These are phyloP conservation scores for Epistrophe grossulariae DNA, from an alignment of 2,888 invertebrate genomes.

Conservation along the genomic window DNA sequence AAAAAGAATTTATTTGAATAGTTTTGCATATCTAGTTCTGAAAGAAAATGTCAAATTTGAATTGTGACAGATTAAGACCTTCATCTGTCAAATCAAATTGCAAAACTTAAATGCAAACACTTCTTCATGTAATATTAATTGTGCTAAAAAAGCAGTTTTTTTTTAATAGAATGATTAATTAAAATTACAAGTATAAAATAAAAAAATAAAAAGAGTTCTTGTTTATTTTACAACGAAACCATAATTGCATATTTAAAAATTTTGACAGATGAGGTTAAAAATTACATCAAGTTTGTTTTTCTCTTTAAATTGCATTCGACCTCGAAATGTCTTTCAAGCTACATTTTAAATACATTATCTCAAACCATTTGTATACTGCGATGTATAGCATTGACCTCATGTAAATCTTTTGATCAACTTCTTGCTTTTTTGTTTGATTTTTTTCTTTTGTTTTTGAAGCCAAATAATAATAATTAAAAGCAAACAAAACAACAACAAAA, in stretches of 20 bases:
- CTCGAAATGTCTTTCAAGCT: not conserved
- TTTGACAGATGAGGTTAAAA: not conserved
- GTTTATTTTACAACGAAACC: not conserved
- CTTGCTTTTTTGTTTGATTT: not conserved
- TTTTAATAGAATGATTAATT: too few species aligned
- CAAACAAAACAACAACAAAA: not conserved
- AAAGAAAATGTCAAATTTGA: too few species aligned
- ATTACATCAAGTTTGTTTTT: not conserved
- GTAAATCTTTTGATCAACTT: conserved; percentile 1
- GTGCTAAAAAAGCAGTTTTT: too few species aligned
- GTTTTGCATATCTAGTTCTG: too few species aligned
- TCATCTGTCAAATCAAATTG: too few species aligned
- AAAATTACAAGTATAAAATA: too few species aligned
- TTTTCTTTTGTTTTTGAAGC: conserved; percentile 1
- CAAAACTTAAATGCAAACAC: too few species aligned
- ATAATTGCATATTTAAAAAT: not conserved
- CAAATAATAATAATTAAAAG: conserved; percentile 3
- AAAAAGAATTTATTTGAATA: too few species aligned
- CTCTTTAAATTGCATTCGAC: not conserved
- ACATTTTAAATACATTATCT: not conserved
- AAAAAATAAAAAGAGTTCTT: too few species aligned
- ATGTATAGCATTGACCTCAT: conserved; percentile 7
- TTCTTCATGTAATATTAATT: too few species aligned
- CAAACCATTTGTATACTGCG: not conserved
- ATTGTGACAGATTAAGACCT: too few species aligned